Percentiles rank a stretch among this genome's conserved stretches.
phyloP scores from a whole-genome alignment of 1,140 invertebrate species.

The Charaxes varanes region DNA sequence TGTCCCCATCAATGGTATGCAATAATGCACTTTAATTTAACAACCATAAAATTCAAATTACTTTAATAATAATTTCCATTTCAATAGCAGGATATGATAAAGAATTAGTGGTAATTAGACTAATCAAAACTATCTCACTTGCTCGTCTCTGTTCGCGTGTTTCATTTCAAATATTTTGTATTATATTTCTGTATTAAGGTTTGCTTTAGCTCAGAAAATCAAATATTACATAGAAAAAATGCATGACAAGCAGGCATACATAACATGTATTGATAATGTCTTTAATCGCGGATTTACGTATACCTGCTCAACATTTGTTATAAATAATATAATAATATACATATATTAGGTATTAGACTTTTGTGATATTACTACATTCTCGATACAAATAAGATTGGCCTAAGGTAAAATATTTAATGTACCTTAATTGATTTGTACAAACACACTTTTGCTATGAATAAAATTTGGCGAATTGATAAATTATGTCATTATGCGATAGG shows the following conservation, averaged over 20 bases:
- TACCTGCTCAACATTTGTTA: too few relatives aligned
- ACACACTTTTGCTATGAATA: neutral
- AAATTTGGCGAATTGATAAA: neutral
- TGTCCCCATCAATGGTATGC: too few relatives aligned
- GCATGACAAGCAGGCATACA: too few relatives aligned
- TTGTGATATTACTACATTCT: neutral
- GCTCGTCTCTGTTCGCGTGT: neutral
- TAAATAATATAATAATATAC: too few relatives aligned
- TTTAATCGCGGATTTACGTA: too few relatives aligned
- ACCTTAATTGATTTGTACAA: too few relatives aligned
- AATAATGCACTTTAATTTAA: neutral
- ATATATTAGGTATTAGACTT: neutral
- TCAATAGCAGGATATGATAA: constrained; percentile 13
- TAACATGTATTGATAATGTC: too few relatives aligned
- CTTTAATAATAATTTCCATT: neutral
- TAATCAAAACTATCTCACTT: constrained; percentile 4
- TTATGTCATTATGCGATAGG: neutral
- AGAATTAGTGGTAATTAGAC: constrained; percentile 16
- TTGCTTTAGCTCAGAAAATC: too few relatives aligned
- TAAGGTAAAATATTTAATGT: too few relatives aligned
- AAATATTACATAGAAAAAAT: too few relatives aligned
- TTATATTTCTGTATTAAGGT: too few relatives aligned
- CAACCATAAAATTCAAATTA: neutral
- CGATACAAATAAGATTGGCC: neutral
- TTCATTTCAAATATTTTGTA: neutral